Conservation (phyloP, 2,888 invertebrate genomes). For the Reticulitermes lucifugus region DNA sequence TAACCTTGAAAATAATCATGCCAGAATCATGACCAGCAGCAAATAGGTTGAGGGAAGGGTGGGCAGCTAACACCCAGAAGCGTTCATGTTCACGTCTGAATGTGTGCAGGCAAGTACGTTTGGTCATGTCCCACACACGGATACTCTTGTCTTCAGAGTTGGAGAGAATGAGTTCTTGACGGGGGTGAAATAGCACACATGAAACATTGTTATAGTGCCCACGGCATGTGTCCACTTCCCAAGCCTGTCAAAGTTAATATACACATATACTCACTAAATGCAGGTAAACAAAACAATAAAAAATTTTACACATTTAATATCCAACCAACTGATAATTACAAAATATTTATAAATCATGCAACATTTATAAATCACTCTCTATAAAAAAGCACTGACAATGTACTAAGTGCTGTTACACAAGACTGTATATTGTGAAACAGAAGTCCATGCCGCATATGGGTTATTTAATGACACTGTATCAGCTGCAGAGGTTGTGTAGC, state of each 20-base stretch:
- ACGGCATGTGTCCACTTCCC: slow-evolving; percentile 99
- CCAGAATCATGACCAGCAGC: slow-evolving; percentile 99
- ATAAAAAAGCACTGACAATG: too few relatives aligned
- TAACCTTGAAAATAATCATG: slow-evolving; percentile 86
- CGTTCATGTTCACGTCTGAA: slow-evolving; percentile 96
- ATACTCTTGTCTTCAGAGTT: slow-evolving; percentile 99
- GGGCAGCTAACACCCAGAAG: slow-evolving; percentile 97
- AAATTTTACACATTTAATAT: too few relatives aligned
- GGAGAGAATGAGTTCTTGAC: slow-evolving; percentile 95
- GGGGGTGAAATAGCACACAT: slow-evolving; percentile 95
- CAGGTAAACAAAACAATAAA: too few relatives aligned
- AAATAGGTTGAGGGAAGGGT: slow-evolving; percentile 95
- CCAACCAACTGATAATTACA: too few relatives aligned
- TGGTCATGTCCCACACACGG: slow-evolving; percentile 98
- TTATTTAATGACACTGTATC: too few relatives aligned
- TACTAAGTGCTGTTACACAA: too few relatives aligned
- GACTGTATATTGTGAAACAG: too few relatives aligned
- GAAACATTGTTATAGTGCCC: slow-evolving; percentile 99
- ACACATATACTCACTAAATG: slow-evolving; percentile 4
- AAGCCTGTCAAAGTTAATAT: slow-evolving; percentile 71
- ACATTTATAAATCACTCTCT: too few relatives aligned
- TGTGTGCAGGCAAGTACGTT: slow-evolving; percentile 90
- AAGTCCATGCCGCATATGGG: too few relatives aligned
- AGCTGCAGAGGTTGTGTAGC: too few relatives aligned
- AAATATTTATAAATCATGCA: too few relatives aligned